These are phyloP conservation scores for Trididemnum clinides DNA, from an alignment of 23 tunicate genomes.

Conservation along the genomic window DNA sequence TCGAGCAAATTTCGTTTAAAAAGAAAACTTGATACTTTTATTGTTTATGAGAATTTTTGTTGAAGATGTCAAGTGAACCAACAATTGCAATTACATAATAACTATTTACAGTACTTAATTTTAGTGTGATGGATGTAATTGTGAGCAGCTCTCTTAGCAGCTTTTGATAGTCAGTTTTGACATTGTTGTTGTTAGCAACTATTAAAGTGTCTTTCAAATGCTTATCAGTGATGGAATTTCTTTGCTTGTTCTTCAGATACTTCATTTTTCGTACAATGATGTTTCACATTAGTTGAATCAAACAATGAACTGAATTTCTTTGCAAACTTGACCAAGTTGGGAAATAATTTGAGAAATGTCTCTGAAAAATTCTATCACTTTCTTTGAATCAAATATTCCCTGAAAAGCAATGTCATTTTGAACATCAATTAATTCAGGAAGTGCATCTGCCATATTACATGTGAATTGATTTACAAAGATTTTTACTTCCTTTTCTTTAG, in stretches of 20 bases:
- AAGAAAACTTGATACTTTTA: too few relatives aligned
- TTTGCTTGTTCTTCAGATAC: not conserved
- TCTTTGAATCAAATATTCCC: not conserved
- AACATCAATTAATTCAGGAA: not conserved
- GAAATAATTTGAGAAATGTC: not conserved
- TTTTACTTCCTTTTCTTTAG: not conserved
- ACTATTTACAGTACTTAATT: too few relatives aligned
- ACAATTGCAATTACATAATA: too few relatives aligned
- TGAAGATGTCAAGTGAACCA: too few relatives aligned
- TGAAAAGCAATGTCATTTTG: not conserved
- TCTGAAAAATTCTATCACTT: not conserved
- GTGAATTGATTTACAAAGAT: not conserved
- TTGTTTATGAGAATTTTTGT: too few relatives aligned
- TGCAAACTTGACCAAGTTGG: too few relatives aligned
- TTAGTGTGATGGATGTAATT: too few relatives aligned
- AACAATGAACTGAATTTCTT: not conserved
- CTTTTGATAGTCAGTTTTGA: not conserved
- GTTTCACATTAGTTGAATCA: constrained; percentile 2
- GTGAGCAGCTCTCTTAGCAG: too few relatives aligned
- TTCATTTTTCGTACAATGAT: too few relatives aligned
- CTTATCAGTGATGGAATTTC: not conserved
- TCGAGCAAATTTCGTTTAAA: too few relatives aligned
- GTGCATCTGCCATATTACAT: not conserved
- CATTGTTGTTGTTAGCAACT: not conserved
- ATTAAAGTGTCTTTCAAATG: not conserved